Conservation (phyloP, 2,888 invertebrate species). For the Hirtodrosophila alboralis region DNA sequence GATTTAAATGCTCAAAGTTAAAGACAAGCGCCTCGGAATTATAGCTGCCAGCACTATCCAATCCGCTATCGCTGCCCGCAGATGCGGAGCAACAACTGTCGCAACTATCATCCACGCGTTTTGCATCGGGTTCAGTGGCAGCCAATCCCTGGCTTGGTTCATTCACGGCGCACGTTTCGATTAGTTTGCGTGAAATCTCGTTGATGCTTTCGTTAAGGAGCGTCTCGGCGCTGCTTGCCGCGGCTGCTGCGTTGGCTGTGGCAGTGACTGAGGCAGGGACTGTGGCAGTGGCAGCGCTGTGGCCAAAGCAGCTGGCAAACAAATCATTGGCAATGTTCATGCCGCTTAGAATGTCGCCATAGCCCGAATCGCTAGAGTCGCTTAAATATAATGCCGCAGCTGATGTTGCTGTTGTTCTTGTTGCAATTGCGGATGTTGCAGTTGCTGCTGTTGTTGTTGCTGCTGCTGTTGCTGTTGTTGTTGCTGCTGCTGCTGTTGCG, state of each 20-base stretch:
- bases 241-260: conserved; percentile 10
- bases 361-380: conserved; percentile 81
- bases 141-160: conserved; percentile 48
- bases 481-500: conserved; percentile 18
- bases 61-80: conserved; percentile 78
- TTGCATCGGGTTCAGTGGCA: conserved; percentile 5
- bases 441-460: conserved; percentile 16
- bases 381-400: conserved; percentile 58
- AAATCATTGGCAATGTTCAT: conserved; percentile 83
- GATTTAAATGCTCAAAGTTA: conserved; percentile 83
- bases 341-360: conserved; percentile 83
- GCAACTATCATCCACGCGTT: too few relatives aligned
- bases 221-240: conserved; percentile 72
- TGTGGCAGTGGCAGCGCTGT: conserved; percentile 8
- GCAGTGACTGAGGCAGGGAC: background rate
- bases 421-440: too few relatives aligned
- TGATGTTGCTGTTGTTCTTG: conserved; percentile 15
- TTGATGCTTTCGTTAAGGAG: conserved; percentile 83
- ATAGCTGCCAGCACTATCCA: conserved; percentile 79
- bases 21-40: conserved; percentile 82
- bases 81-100: conserved; percentile 52
- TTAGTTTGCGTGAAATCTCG: conserved; percentile 84
- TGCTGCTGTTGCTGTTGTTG: conserved; percentile 16
- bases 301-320: conserved; percentile 72
- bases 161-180: conserved; percentile 83